Evolutionary conservation across 2,113 vertebrate genomes (phyloP).

Genomic region (Phalacrocorax aristotelis): DNA sequence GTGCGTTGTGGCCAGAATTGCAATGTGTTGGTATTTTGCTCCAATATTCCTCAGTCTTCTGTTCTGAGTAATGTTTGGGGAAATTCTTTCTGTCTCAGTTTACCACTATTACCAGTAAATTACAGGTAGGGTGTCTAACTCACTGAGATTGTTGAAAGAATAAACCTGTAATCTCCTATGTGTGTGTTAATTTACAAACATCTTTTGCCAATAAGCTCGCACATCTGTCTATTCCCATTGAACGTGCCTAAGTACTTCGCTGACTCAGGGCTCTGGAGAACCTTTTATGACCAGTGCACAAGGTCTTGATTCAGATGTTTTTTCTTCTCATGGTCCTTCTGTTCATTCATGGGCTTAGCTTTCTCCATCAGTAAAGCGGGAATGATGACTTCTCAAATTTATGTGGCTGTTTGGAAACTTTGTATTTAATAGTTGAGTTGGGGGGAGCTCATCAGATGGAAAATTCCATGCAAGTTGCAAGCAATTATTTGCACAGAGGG

Average conservation of each 20-base stretch:
- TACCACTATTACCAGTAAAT: background rate
- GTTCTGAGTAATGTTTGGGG: background rate
- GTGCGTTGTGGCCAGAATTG: background rate
- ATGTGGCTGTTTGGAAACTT: background rate
- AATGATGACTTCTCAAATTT: background rate
- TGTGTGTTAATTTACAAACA: too few species aligned
- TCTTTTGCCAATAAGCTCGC: background rate
- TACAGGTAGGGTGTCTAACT: background rate
- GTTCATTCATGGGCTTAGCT: background rate
- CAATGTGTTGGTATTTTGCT: background rate
- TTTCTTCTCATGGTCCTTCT: background rate
- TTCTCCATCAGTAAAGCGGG: background rate
- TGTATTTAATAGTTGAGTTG: background rate
- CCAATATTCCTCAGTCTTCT: background rate
- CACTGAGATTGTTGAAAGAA: background rate
- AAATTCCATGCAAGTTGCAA: background rate
- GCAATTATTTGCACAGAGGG: slow-evolving; percentile 17
- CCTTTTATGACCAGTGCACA: background rate
- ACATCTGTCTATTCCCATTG: background rate
- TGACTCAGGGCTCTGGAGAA: background rate
- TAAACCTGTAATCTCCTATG: background rate
- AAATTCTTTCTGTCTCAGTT: background rate
- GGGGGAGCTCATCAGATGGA: background rate
- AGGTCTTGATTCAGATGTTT: background rate
- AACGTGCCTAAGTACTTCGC: background rate